Conservation (phyloP, 1,140 invertebrate genomes). For the Magallana gigas region DNA sequence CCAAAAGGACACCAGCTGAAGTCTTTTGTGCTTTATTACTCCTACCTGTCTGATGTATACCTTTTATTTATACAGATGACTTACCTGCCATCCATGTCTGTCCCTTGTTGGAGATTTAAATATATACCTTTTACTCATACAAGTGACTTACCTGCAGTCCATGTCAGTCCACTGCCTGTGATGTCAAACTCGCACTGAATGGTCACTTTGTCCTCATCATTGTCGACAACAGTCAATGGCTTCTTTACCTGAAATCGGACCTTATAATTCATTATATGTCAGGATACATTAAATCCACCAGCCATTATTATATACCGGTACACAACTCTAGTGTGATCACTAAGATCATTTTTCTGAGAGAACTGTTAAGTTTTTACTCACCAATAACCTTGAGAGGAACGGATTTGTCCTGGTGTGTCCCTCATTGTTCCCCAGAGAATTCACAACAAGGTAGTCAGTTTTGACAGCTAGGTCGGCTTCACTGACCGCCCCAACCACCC, state of each 20-base stretch:
- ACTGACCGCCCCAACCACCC: constrained; percentile 43
- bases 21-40: no score
- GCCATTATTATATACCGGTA: no score
- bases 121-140: not conserved
- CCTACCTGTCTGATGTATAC: no score
- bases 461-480: constrained; percentile 38
- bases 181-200: constrained; percentile 71
- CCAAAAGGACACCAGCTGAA: no score
- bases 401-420: constrained; percentile 59
- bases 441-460: constrained; percentile 61
- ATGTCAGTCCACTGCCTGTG: constrained; percentile 62
- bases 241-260: constrained; percentile 56
- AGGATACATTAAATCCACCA: not conserved
- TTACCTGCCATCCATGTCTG: not conserved
- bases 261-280: not conserved
- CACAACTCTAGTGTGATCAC: not conserved
- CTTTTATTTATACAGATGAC: no score
- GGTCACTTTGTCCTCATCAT: constrained; percentile 62
- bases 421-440: constrained; percentile 45
- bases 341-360: not conserved
- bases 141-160: constrained; percentile 62
- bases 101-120: no score
- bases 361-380: constrained; percentile 27
- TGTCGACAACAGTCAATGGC: constrained; percentile 47
- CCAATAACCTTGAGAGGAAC: constrained; percentile 64